Percentiles rank a stretch among this genome's conserved stretches.
Evolutionary conservation across 2,797 vertebrate species (phyloP).

Genomic region (Eutrigla gurnardus): DNA sequence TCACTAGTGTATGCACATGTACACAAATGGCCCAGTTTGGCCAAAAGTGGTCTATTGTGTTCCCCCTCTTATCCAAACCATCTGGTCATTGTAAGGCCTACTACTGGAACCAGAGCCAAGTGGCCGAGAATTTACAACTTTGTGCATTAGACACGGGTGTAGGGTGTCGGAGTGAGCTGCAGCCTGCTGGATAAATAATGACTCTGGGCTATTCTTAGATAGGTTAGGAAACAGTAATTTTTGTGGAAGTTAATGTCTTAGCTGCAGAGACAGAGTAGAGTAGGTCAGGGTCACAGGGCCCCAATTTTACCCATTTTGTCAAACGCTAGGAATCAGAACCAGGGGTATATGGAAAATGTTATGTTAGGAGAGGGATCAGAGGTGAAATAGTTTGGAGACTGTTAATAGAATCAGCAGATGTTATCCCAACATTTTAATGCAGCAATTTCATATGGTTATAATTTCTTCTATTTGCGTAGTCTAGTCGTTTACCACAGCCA

Average conservation of each 20-base stretch:
- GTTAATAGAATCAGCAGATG: slow-evolving; percentile 53
- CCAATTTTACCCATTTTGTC: slow-evolving; percentile 37
- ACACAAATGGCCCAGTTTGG: slow-evolving; percentile 30
- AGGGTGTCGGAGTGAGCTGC: slow-evolving; percentile 25
- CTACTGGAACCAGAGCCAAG: slow-evolving; percentile 41
- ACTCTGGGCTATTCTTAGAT: slow-evolving; percentile 42
- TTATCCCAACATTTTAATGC: slow-evolving; percentile 50
- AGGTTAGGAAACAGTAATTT: slow-evolving; percentile 38
- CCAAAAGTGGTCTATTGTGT: slow-evolving; percentile 58
- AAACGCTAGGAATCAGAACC: slow-evolving; percentile 24
- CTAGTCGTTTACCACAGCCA: slow-evolving; percentile 35
- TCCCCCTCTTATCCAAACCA: slow-evolving; percentile 57
- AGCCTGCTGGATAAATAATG: slow-evolving; percentile 43
- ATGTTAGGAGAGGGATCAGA: slow-evolving; percentile 17
- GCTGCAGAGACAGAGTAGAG: slow-evolving; percentile 31
- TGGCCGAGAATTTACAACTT: slow-evolving; percentile 57
- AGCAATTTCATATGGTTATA: slow-evolving; percentile 44
- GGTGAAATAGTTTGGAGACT: slow-evolving; percentile 36
- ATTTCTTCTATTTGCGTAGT: slow-evolving; percentile 44
- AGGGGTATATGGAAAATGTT: slow-evolving; percentile 28
- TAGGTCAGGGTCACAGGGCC: slow-evolving; percentile 34
- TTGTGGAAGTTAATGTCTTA: slow-evolving; percentile 20
- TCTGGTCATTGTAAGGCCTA: slow-evolving; percentile 48
- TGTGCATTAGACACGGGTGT: slow-evolving; percentile 58
- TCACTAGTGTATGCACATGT: not conserved